phyloP scores from a whole-genome alignment of 2,113 vertebrate species.

The Lates calcarifer region DNA sequence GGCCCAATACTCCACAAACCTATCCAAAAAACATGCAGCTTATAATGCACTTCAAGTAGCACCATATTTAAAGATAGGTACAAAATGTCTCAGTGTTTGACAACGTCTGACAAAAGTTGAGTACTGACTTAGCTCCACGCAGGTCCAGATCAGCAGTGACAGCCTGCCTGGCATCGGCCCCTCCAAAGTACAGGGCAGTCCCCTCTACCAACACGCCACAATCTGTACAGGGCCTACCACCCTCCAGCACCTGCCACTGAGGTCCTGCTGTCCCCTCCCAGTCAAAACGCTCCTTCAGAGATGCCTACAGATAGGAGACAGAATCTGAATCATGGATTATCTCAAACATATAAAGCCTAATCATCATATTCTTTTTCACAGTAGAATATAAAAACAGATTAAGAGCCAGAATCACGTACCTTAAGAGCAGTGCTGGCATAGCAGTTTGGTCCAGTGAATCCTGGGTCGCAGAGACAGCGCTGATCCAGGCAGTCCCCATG shows the following conservation, averaged over 20 bases:
- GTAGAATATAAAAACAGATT: background rate
- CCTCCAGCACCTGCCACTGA: conserved; percentile 95
- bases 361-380: background rate
- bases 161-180: conserved; percentile 92
- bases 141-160: conserved; percentile 95
- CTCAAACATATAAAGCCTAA: background rate
- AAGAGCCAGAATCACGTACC: conserved; percentile 75
- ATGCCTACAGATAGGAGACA: conserved; percentile 83
- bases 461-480: conserved; percentile 95
- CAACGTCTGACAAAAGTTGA: background rate
- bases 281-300: conserved; percentile 98
- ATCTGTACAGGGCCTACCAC: conserved; percentile 92
- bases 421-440: conserved; percentile 91
- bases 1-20: conserved; percentile 99
- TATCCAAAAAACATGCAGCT: conserved; percentile 62
- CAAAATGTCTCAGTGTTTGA: background rate
- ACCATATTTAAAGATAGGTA: background rate
- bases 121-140: conserved; percentile 94
- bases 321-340: background rate
- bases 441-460: conserved; percentile 94
- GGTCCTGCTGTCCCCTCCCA: conserved; percentile 92
- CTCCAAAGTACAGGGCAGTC: conserved; percentile 94
- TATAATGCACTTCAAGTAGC: background rate
- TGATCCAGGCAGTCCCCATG: conserved; percentile 97
- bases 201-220: conserved; percentile 96